Evolutionary conservation across 2,113 vertebrate species (phyloP).

Genomic region (Mugil cephalus): DNA sequence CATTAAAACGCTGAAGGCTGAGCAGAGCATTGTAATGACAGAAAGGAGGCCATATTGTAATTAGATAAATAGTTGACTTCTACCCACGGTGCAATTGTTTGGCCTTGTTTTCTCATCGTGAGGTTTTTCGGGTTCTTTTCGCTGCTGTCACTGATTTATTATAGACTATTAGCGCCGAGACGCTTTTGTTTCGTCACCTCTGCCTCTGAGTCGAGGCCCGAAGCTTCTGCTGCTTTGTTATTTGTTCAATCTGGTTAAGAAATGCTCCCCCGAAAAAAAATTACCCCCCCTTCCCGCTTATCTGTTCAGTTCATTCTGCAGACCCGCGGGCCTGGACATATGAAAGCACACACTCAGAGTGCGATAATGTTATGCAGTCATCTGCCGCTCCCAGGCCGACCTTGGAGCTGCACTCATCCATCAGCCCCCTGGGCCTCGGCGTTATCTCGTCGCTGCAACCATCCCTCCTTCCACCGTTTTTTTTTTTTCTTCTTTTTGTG

Average conservation of each 20-base stretch:
- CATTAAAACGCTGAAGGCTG: neutral
- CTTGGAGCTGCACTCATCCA: constrained; percentile 67
- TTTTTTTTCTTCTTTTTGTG: neutral
- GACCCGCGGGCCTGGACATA: neutral
- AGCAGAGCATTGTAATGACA: neutral
- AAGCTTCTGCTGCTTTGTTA: no score
- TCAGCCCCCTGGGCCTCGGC: constrained; percentile 24
- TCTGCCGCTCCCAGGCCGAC: constrained; percentile 54
- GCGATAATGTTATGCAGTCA: constrained; percentile 51
- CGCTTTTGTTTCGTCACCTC: no score
- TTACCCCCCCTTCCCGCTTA: no score
- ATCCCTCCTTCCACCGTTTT: constrained; percentile 29
- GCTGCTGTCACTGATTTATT: neutral
- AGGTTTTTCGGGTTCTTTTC: neutral
- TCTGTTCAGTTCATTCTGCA: neutral
- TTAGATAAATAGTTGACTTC: constrained; percentile 15
- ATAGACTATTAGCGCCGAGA: neutral
- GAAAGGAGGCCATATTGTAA: neutral
- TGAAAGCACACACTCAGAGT: neutral
- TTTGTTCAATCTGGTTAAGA: no score
- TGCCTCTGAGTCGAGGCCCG: no score
- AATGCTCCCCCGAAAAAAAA: no score
- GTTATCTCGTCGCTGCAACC: constrained; percentile 59
- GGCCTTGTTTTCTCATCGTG: neutral
- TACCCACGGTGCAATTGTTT: no score